Conservation (phyloP, 2,888 invertebrate genomes). For the Ariolimax columbianus region DNA sequence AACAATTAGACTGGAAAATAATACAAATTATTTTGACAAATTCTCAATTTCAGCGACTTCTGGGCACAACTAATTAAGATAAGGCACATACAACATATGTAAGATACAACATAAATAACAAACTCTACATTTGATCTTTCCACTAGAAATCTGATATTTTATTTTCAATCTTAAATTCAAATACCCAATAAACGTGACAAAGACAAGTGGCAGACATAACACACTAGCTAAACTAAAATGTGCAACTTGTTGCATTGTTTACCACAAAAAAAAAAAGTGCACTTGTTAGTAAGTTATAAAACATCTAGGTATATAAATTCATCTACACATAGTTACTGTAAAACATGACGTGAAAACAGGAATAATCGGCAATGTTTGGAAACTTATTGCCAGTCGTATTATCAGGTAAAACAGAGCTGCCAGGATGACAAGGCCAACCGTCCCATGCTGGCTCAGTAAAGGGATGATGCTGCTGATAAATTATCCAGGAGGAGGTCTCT, state of each 20-base stretch:
- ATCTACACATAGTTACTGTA: neutral
- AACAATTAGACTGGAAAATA: too few relatives aligned
- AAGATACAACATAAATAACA: too few relatives aligned
- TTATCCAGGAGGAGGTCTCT: too few relatives aligned
- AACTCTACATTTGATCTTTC: too few relatives aligned
- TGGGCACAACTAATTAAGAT: too few relatives aligned
- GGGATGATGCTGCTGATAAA: too few relatives aligned
- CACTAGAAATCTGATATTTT: neutral
- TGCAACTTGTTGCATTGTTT: neutral
- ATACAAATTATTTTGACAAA: too few relatives aligned
- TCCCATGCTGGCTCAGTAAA: too few relatives aligned
- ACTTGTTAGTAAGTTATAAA: neutral
- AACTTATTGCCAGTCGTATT: constrained; percentile 11
- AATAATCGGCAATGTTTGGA: neutral
- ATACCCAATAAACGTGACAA: neutral
- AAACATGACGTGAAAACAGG: neutral
- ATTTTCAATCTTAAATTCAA: neutral
- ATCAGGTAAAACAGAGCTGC: neutral
- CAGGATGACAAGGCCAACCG: neutral
- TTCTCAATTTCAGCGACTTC: too few relatives aligned
- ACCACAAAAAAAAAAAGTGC: neutral
- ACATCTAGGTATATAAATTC: neutral
- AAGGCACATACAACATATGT: too few relatives aligned
- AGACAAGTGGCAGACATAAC: neutral
- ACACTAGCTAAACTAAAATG: neutral